Percentiles rank a stretch among this genome's conserved stretches.
Evolutionary conservation across 2,888 invertebrate genomes (phyloP).

Genomic region (Drosophila meridiana): DNA sequence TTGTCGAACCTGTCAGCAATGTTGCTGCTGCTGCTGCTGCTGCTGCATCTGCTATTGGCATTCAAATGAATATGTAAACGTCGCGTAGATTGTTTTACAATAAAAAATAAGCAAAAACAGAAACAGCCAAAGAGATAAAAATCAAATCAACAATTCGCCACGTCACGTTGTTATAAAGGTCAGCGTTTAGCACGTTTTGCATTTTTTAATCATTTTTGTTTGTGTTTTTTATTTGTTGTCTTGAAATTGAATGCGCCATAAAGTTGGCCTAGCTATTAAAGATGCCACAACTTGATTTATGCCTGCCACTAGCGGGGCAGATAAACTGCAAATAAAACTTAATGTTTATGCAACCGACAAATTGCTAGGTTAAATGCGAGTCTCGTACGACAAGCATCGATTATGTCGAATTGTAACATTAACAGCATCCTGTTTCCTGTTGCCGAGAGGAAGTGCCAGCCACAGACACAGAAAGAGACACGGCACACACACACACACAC

Average conservation of each 20-base stretch:
- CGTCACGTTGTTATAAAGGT: slow-evolving; percentile 52
- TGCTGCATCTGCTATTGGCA: slow-evolving; percentile 74
- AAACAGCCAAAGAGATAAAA: slow-evolving; percentile 5
- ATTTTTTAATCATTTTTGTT: slow-evolving; percentile 34
- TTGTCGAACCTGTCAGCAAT: slow-evolving; percentile 72
- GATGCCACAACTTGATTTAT: slow-evolving; percentile 61
- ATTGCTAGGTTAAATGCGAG: slow-evolving; percentile 78
- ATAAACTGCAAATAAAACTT: slow-evolving; percentile 73
- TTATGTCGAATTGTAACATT: slow-evolving; percentile 76
- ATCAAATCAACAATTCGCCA: slow-evolving; percentile 30
- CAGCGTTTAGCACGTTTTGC: slow-evolving; percentile 50
- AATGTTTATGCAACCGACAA: slow-evolving; percentile 75
- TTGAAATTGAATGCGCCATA: slow-evolving; percentile 38
- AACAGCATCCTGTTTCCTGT: slow-evolving; percentile 77
- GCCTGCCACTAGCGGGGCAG: slow-evolving; percentile 23
- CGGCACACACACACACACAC: slow-evolving; percentile 14
- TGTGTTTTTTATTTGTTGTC: slow-evolving; percentile 12
- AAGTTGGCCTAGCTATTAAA: slow-evolving; percentile 43
- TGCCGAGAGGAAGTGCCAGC: slow-evolving; percentile 60
- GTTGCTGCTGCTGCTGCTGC: slow-evolving; percentile 23
- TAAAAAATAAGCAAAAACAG: slow-evolving; percentile 9
- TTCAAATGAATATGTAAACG: slow-evolving; percentile 74
- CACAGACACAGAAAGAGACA: slow-evolving; percentile 15
- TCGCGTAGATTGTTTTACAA: slow-evolving; percentile 54
- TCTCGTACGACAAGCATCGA: slow-evolving; percentile 79